Evolutionary conservation across 2,797 vertebrate species (phyloP), one percentile per base, ranked within the genome.

Genomic region (Melanotaenia pygmaea): DNA sequence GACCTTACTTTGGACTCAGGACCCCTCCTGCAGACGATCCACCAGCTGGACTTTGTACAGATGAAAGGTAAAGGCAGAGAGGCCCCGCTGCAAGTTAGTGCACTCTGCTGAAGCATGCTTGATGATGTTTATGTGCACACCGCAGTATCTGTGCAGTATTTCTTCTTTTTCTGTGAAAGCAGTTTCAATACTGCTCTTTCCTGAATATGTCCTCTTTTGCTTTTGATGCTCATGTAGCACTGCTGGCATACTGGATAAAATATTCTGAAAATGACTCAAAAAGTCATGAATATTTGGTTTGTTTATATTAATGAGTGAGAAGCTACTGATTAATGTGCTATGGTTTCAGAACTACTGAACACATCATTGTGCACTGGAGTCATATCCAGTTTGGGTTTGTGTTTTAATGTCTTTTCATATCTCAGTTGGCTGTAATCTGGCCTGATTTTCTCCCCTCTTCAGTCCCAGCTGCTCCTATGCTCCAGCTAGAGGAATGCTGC

Each of bases 21-120:
- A 0, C 97, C 97, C 0, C 94, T 99, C 74, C 94, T 99, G 28
- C 97, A 99, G 83, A 97, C 97, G 70, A 99, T 99, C 89, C 98
- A 99, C 78, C 98, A 99, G 94, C 96, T 99, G 0, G 98, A 99
- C 93, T 99, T 99, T 0, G 95, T 99, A 16, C 98, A 99, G 91
- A 97, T 99, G 96, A 99, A 99, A 96, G 96, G 98, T 99, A 92
- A 67, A 34, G 53, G 5, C n/a, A 38, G n/a, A 51, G 58, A 30
- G 59, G 16, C 2, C 20, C 20, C 22, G 28, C 12, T 54, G 9
- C 5, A 24, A 54, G 51, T 26, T 12, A 35, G 60, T 70, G 59
- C 56, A 18, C 20, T 74, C 22, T 32, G 2, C 34, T 71, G 60
- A 62, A 57, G 5, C 37, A 24, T 66, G 16, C 56, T 7, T 28